These are phyloP conservation scores for Tachystola acroxantha DNA, from an alignment of 2,888 invertebrate species.

Conservation along the genomic window DNA sequence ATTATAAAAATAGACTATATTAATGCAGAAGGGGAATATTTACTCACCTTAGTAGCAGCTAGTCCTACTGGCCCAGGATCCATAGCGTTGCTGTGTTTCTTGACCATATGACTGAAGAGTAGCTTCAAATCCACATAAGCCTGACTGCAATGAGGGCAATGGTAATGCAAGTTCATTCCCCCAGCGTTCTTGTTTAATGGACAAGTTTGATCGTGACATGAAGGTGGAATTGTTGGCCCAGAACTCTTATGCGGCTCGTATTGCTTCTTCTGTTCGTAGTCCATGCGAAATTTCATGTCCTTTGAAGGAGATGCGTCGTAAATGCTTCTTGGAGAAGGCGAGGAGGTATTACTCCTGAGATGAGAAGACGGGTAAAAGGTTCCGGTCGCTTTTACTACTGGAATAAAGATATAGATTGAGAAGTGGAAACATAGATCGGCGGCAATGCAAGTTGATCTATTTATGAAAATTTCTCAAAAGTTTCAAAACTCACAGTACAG, in stretches of 20 bases:
- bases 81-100: conserved; percentile 64
- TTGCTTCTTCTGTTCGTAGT: conserved; percentile 54
- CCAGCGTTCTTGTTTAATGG: conserved; percentile 65
- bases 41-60: conserved; percentile 68
- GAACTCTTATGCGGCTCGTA: conserved; percentile 52
- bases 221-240: conserved; percentile 74
- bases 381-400: conserved; percentile 95
- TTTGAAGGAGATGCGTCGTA: conserved; percentile 77
- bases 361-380: conserved; percentile 92
- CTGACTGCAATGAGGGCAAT: conserved; percentile 68
- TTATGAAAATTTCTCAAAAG: too few relatives aligned
- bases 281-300: conserved; percentile 60
- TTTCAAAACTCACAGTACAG: too few relatives aligned
- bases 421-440: neutral
- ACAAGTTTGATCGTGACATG: conserved; percentile 77
- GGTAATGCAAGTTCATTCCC: conserved; percentile 68
- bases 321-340: conserved; percentile 72
- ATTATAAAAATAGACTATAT: too few relatives aligned
- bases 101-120: conserved; percentile 69
- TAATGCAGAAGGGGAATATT: too few relatives aligned
- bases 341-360: conserved; percentile 72
- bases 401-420: conserved; percentile 56
- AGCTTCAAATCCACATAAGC: conserved; percentile 68
- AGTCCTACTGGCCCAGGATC: conserved; percentile 62
- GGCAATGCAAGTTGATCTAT: neutral